These are phyloP conservation scores for Canis aureus DNA, from an alignment of 2,113 vertebrate genomes.

Conservation along the genomic window DNA sequence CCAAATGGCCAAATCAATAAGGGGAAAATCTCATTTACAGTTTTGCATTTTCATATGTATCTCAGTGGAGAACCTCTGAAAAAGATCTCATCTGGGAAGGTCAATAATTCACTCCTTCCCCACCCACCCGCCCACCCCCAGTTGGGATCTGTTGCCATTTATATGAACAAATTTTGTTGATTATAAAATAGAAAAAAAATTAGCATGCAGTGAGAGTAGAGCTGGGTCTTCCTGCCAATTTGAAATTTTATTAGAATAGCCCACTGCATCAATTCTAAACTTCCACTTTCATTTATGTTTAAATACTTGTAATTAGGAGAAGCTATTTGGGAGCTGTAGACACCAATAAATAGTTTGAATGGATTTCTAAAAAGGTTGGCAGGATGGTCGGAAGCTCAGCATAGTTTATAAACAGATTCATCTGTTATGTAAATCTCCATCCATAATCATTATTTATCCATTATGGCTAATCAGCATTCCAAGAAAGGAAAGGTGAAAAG, in stretches of 20 bases:
- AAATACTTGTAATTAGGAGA: conserved; percentile 73
- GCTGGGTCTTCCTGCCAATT: conserved; percentile 51
- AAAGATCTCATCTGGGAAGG: conserved; percentile 45
- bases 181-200: conserved; percentile 61
- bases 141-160: background rate
- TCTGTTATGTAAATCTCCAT: conserved; percentile 71
- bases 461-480: conserved; percentile 72
- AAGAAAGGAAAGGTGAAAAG: conserved; percentile 56
- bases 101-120: conserved; percentile 27
- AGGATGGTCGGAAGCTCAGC: conserved; percentile 45
- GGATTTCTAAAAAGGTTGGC: conserved; percentile 70
- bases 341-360: conserved; percentile 55
- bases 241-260: conserved; percentile 70
- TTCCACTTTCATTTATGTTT: conserved; percentile 74
- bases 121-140: background rate
- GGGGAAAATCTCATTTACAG: conserved; percentile 65
- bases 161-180: conserved; percentile 45
- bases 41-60: conserved; percentile 82
- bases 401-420: conserved; percentile 71
- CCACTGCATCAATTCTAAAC: conserved; percentile 61
- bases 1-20: conserved; percentile 86
- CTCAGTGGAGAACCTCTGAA: conserved; percentile 45
- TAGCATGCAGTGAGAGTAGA: conserved; percentile 30
- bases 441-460: conserved; percentile 73
- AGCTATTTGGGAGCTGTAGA: conserved; percentile 64